Percentiles rank a stretch among this genome's conserved stretches.
Evolutionary conservation across 2,888 invertebrate genomes (phyloP).

Genomic region (Patella depressa): DNA sequence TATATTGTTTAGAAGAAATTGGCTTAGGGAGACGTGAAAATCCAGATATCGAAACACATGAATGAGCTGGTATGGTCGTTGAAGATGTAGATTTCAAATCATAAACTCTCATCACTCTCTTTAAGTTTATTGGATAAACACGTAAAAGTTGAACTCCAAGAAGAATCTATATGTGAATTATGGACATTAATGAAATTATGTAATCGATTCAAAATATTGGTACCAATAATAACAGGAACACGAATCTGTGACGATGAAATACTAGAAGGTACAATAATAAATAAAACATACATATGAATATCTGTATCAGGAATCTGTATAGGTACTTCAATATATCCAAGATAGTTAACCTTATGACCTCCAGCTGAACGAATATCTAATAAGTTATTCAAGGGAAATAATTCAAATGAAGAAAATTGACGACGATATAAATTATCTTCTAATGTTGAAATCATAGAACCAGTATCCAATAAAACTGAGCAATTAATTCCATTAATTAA

Average conservation of each 20-base stretch:
- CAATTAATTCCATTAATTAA: slow-evolving; percentile 3
- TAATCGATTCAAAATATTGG: background rate
- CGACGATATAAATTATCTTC: background rate
- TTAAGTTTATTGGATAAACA: background rate
- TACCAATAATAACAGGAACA: slow-evolving; percentile 1
- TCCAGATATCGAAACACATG: background rate
- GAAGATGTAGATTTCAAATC: background rate
- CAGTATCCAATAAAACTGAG: background rate
- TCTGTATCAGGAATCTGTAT: background rate
- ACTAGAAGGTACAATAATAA: background rate
- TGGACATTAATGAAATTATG: background rate
- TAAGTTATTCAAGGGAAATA: background rate
- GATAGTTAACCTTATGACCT: background rate
- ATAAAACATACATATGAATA: background rate
- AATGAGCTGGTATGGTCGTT: background rate
- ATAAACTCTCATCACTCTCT: background rate
- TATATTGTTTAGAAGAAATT: background rate
- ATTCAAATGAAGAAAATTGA: background rate
- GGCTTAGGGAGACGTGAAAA: background rate
- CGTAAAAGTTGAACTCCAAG: background rate
- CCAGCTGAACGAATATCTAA: background rate
- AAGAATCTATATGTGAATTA: background rate
- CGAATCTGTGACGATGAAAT: too few relatives aligned
- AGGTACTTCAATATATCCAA: background rate
- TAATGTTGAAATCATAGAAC: background rate